Evolutionary conservation across 2,797 vertebrate genomes (phyloP).

Genomic region (Calcarius lapponicus): DNA sequence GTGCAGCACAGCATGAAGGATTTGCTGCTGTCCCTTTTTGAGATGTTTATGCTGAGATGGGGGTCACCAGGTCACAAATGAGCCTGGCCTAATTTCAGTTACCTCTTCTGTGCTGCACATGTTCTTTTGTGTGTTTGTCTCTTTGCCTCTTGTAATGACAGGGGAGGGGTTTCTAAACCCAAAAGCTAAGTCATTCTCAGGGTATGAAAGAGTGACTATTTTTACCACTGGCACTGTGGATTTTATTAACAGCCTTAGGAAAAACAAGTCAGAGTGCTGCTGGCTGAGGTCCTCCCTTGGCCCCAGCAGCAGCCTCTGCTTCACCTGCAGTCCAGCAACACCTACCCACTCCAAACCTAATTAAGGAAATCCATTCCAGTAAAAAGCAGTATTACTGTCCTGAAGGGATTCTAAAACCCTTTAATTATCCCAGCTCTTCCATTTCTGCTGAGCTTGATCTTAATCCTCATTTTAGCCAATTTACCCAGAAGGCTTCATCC

Average conservation of each 20-base stretch:
- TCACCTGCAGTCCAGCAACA: neutral
- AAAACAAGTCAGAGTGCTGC: neutral
- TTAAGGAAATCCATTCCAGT: neutral
- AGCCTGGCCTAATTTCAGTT: neutral
- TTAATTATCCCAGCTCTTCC: neutral
- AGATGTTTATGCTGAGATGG: neutral
- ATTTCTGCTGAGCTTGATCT: neutral
- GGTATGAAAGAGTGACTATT: neutral
- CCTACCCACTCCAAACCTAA: neutral
- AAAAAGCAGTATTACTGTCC: neutral
- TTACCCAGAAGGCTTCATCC: neutral
- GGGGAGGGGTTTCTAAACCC: neutral
- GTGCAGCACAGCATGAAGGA: neutral
- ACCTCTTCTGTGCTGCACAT: neutral
- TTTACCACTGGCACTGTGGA: neutral
- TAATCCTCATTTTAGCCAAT: neutral
- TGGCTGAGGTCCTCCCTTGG: neutral
- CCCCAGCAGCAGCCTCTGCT: neutral
- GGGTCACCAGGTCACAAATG: neutral
- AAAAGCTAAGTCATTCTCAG: neutral
- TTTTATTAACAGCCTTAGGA: neutral
- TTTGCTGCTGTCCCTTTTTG: slow-evolving; percentile 27
- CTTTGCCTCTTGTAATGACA: neutral
- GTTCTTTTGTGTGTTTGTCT: neutral
- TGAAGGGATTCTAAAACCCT: neutral